Evolutionary conservation across 2,888 invertebrate genomes (phyloP).

Genomic region (Elysia crispata): DNA sequence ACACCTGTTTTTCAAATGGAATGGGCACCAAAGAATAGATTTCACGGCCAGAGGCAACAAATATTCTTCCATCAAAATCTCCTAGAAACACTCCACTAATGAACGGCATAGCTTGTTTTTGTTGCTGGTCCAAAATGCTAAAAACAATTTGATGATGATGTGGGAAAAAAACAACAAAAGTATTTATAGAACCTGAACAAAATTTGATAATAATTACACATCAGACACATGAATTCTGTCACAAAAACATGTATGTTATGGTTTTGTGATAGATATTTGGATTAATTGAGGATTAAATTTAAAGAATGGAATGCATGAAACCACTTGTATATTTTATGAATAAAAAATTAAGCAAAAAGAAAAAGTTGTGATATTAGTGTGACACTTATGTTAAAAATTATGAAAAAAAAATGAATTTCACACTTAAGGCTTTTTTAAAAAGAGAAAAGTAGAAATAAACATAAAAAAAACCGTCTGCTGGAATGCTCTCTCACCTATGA

Average conservation of each 20-base stretch:
- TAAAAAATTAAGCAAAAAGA: too few species aligned
- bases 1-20: conserved; percentile 80
- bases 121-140: conserved; percentile 80
- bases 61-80: conserved; percentile 80
- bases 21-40: conserved; percentile 79
- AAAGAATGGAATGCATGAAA: too few species aligned
- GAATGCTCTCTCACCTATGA: conserved; percentile 75
- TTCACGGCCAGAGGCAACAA: conserved; percentile 78
- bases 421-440: too few species aligned
- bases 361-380: too few species aligned
- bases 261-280: too few species aligned
- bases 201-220: neutral
- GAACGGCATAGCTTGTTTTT: conserved; percentile 80
- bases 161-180: too few species aligned
- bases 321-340: too few species aligned
- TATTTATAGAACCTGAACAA: conserved; percentile 1
- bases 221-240: too few species aligned
- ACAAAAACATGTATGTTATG: too few species aligned
- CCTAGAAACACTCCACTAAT: conserved; percentile 78
- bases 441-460: too few species aligned
- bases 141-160: conserved; percentile 39
- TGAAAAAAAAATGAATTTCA: neutral
- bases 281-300: too few species aligned
- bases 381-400: neutral
- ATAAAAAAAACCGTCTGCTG: too few species aligned